Base-by-base conservation (phyloP, 2,797 vertebrate genomes). In the Hafferia zeledoni region DNA sequence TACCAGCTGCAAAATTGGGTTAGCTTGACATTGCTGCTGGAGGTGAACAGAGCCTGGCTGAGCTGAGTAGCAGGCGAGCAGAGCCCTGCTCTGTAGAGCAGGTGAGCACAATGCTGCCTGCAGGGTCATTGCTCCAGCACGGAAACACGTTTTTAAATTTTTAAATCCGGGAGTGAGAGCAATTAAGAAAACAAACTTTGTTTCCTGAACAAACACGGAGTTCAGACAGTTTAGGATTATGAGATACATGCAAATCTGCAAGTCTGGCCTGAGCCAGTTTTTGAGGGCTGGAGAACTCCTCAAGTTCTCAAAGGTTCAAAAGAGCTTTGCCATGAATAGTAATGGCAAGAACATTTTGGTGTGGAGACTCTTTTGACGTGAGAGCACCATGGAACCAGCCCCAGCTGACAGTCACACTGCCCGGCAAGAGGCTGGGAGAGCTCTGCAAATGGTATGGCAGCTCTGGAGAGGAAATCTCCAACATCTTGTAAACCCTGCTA, bases 1-100 rank as follows among this genome's bases (percentile, higher is more conserved):
- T 70, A 95, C 63, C 89, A 96, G 94, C 95, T 89, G 86, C 90
- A 83, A 63, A 93, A 95, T 3, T 81, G 88, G 93, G 92, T 95
- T 93, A 95, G 78, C 67, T 91, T 84, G 95, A 96, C 95, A 94
- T 94, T 96, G 95, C 76, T 93, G 74, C 86, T 91, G 92, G 93
- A 95, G 89, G 87, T 91, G 95, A 91, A 24, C 47, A 44, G 64
- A 41, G 9, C 60, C 31, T 25, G 43, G 43, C 23, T 46, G 63
- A 33, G 57, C 68, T 43, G 77, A 57, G 60, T 27, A 33, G 57
- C 14, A 10, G 87, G 13, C 0, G 7, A 68, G 71, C 79, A 70
- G 31, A 85, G 83, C 30, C 43, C 55, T 16, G 22, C 65, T 60
- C 69, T 55, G 78, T 53, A 61, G 31, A 49, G 43, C 87, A 91